Percentiles rank a stretch among this genome's conserved stretches.
Conservation (phyloP, 2,797 vertebrate species). For the Anguilla megastoma region DNA sequence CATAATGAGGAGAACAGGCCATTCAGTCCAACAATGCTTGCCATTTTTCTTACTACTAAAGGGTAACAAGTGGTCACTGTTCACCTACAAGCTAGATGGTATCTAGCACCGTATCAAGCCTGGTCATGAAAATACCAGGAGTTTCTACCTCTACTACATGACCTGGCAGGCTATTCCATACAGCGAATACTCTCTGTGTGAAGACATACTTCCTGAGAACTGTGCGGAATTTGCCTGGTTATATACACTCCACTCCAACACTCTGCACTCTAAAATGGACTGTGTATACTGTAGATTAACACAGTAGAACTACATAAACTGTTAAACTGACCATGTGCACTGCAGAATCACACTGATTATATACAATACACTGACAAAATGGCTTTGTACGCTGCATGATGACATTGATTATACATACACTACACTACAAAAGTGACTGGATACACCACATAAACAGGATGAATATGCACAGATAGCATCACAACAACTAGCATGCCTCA, state of each 20-base stretch:
- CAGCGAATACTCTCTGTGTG: background rate
- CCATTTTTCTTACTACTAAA: too few relatives aligned
- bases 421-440: background rate
- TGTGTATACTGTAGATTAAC: too few relatives aligned
- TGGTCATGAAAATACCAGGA: background rate
- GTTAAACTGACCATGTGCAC: background rate
- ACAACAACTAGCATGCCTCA: background rate
- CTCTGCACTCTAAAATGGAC: background rate
- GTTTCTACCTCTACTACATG: background rate
- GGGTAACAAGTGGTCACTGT: too few relatives aligned
- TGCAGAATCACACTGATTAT: background rate
- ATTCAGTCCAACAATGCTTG: too few relatives aligned
- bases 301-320: background rate
- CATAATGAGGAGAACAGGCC: too few relatives aligned
- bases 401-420: background rate
- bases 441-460: background rate
- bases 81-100: too few relatives aligned
- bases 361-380: background rate
- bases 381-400: background rate
- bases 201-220: background rate
- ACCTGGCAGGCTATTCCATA: background rate
- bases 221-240: background rate
- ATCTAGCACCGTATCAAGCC: background rate
- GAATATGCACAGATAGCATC: background rate
- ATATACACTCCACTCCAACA: background rate